Evolutionary conservation across 2,797 vertebrate species (phyloP).

Genomic region (Lates japonicus): DNA sequence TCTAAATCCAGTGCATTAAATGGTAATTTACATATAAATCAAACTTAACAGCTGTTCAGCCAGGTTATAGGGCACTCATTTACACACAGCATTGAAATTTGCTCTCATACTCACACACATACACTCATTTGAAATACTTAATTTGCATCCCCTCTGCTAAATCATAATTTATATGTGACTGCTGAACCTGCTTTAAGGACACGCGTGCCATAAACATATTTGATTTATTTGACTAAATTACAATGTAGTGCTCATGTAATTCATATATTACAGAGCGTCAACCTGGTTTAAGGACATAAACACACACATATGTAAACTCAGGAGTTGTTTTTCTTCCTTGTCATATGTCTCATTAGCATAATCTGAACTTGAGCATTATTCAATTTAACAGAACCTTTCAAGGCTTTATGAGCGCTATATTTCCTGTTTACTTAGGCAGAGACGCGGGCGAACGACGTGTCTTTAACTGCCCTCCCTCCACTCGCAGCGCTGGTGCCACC

Average conservation of each 20-base stretch:
- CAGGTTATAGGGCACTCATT: conserved; percentile 22
- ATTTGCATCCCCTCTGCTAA: conserved; percentile 32
- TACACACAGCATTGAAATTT: conserved; percentile 10
- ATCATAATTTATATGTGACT: conserved; percentile 49
- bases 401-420: conserved; percentile 68
- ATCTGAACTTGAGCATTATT: conserved; percentile 67
- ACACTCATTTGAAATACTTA: conserved; percentile 14
- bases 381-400: conserved; percentile 71
- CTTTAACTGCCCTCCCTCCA: conserved; percentile 57
- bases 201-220: conserved; percentile 30
- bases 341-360: conserved; percentile 71
- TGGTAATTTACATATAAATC: conserved; percentile 23
- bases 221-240: conserved; percentile 49
- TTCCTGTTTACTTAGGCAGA: conserved; percentile 65
- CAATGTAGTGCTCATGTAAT: conserved; percentile 28
- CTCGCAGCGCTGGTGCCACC: not conserved
- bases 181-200: conserved; percentile 34
- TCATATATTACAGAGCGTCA: conserved; percentile 19
- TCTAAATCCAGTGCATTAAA: conserved; percentile 17
- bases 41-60: conserved; percentile 18
- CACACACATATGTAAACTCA: conserved; percentile 28
- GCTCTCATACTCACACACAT: conserved; percentile 8
- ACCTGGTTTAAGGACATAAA: conserved; percentile 23
- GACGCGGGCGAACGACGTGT: not conserved
- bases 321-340: conserved; percentile 15